Evolutionary conservation across 2,113 vertebrate species (phyloP), one percentile per base, ranked within the genome.

Genomic region (Urocitellus parryii): DNA sequence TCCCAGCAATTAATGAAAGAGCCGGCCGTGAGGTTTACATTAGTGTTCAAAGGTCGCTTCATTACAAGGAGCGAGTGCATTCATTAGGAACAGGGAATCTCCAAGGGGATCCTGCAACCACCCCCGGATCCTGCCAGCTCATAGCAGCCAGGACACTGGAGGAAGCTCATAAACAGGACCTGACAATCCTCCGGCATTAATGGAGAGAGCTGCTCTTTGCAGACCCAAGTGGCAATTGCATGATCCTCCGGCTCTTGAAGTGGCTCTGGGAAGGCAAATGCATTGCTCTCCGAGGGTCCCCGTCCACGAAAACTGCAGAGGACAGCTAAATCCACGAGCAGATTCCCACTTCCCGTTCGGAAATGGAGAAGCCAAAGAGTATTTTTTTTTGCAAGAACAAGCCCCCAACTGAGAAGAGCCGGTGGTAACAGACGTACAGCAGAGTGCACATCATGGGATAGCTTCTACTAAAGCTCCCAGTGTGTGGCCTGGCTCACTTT

Each of bases 1-100:
- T 89, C 77, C 72, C 68, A 76, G 94, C 90, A 94, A 97, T 97
- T 97, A 98, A 96, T 97, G 94, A 95, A 98, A 96, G 42, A 65
- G 58, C 39, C 4, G 53, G 89, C 42, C 65, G 0, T 91, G 42
- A 93, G 95, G 78, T 80, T 91, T 94, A 84, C 94, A 76, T 95
- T 73, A 61, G 68, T 22, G 74, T 82, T 56, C 97, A 94, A 87
- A 94, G 95, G 94, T 58, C 90, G 72, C 18, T 80, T 90, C 48
- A 48, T 94, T 89, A 80, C n/a, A 77, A 65, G 79, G 79, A 94
- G 88, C 53, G 37, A 74, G 34, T 61, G 25, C 70, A 25, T 90
- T 88, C 77, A 85, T 91, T 96, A 95, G 56, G 85, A 74, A 86
- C 61, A 72, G 16, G 51, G 68, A 77, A 48, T 45, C 70, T 20